phyloP scores from a whole-genome alignment of 2,888 invertebrate genomes.

The Platycheirus rosarum region DNA sequence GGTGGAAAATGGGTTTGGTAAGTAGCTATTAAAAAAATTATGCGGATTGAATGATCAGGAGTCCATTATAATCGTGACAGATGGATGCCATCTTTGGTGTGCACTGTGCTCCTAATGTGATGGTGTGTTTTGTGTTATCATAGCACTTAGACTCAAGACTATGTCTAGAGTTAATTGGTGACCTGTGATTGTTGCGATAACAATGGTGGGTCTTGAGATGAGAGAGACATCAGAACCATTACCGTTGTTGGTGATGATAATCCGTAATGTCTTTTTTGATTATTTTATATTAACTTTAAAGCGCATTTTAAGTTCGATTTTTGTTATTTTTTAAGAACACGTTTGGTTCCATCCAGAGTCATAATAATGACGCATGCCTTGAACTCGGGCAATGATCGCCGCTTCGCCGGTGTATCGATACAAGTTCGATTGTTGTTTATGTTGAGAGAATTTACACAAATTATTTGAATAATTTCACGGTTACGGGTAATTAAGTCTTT shows the following conservation, averaged over 20 bases:
- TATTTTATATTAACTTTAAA: conserved; percentile 13
- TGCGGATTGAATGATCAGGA: conserved; percentile 8
- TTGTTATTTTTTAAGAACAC: conserved; percentile 8
- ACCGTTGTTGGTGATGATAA: conserved; percentile 48
- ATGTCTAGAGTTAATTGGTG: conserved; percentile 13
- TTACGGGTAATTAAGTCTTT: conserved; percentile 9
- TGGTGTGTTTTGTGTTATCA: conserved; percentile 28
- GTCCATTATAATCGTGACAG: conserved; percentile 19
- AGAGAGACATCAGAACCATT: conserved; percentile 10
- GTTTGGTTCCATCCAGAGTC: conserved; percentile 18
- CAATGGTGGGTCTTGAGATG: conserved; percentile 29
- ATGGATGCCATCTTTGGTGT: not conserved
- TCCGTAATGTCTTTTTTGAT: conserved; percentile 5
- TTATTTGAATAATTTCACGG: conserved; percentile 32
- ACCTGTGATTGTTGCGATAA: conserved; percentile 36
- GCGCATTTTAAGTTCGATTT: conserved; percentile 6
- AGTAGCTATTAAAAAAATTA: conserved; percentile 48
- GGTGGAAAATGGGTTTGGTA: conserved; percentile 82
- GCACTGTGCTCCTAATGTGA: not conserved
- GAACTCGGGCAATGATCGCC: conserved; percentile 7
- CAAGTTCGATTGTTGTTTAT: conserved; percentile 3
- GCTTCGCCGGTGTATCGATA: not conserved
- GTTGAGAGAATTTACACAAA: conserved; percentile 10
- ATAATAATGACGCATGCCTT: conserved; percentile 30
- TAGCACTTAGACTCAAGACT: too few species aligned